Base-by-base conservation (phyloP, 1,140 invertebrate species). In the Ruditapes philippinarum region DNA sequence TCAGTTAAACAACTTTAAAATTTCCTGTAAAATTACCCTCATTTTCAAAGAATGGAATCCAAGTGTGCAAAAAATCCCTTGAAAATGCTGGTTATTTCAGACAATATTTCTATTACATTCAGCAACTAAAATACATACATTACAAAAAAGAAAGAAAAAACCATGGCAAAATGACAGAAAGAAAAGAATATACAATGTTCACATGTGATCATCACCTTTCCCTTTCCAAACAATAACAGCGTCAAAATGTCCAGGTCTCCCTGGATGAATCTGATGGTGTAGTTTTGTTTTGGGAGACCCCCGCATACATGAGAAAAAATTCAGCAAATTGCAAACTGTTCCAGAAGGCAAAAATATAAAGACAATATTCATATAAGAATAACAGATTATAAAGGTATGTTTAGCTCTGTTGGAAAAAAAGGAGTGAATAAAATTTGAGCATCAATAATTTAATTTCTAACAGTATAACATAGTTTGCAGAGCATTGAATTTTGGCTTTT, bases 151-250 rank as follows among this genome's bases (percentile, higher is more conserved):
- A n/a, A 60, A 60, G 25, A 31, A 11, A 5, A 70, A 17, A 70
- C 0, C 1, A 19, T 70, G 65, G 65, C 33, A 31, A 11, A 70
- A 38, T 31, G 65, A 38, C 65, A 5, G 36, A 12, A 70, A 38
- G 28, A 17, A 11, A 38, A 70, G 38, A 36, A 70, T 5, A 38
- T 40, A 70, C 65, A 70, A 70, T 40, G 28, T 38, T 70, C 1
- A 70, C 33, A 70, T 36, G 28, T 12, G 62, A 33, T 38, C 33
- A 78, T 88, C 86, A 88, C 86, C 86, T 88, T 88, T 88, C 65
- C 86, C 86, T 81, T 88, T 88, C 86, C 86, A 88, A 57, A 88
- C 86, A 70, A 88, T 88, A 36, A 88, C 86, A 38, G 86, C 85
- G 65, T 88, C 85, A 80, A 88, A 88, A 70, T 86, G 83, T 51